Evolutionary conservation across 1,140 invertebrate species (phyloP), one percentile per base, ranked within the genome.

Genomic region (Drosophila kohkoa): DNA sequence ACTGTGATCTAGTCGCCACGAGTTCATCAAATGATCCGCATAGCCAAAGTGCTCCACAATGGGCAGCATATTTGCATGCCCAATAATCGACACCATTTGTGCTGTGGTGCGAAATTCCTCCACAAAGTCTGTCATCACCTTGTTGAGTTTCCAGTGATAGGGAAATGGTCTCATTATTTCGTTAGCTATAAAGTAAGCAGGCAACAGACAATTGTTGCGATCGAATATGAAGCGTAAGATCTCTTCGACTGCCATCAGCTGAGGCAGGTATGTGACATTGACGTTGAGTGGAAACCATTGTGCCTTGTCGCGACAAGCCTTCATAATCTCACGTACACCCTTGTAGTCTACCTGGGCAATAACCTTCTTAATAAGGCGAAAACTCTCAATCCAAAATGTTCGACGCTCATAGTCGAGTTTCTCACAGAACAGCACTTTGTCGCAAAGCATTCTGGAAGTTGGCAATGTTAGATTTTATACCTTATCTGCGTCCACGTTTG

Each of bases 331-430:
- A 79, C 97, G 93, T 1, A 98, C 97, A 51, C 97, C 98, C 94
- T 99, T 99, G 91, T 99, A 99, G 92, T 99, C 97, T 8, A 99
- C 98, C 67, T 96, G 96, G 41, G 96, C 95, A 89, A 99, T 97
- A 66, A 99, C 96, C 87, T 95, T 96, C 78, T 96, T 94, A 46
- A 99, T 96, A 3, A 99, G 93, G 66, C 95, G 94, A 93, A 99
- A 99, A 90, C 96, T 96, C 91, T 96, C 95, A 10, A 97, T 95
- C 98, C 97, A 99, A 93, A 97, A 97, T 67, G 96, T 95, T 81
- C 95, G 94, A 90, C 97, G 95, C 60, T 95, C 94, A 91, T 96
- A 96, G 11, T 94, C 93, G 7, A 99, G 93, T 91, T 96, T 96
- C 30, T 98, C 97, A 93, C 95, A 96, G 38, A 93, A 95, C 54